Evolutionary conservation across 2,888 invertebrate species (phyloP).

Genomic region (Coenonympha glycerion): DNA sequence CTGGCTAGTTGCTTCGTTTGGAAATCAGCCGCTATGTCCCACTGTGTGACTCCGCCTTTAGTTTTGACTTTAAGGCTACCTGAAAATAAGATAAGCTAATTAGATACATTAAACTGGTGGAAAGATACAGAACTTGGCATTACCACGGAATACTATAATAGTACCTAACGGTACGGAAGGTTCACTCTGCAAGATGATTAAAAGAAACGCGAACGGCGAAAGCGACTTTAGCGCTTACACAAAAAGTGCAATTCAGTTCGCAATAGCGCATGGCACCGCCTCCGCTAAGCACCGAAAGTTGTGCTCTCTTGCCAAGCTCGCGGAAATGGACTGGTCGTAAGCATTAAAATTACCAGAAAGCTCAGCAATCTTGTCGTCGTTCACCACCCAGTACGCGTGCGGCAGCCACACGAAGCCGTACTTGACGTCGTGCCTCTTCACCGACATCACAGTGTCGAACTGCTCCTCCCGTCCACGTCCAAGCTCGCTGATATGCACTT

Average conservation of each 20-base stretch:
- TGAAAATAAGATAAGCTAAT: conserved; percentile 25
- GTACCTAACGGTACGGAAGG: no score
- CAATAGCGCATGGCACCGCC: no score
- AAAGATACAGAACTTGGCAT: no score
- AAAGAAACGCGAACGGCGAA: no score
- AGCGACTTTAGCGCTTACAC: no score
- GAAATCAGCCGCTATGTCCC: conserved; percentile 84
- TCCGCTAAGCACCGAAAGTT: no score
- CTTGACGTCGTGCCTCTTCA: conserved; percentile 74
- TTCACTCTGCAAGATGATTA: no score
- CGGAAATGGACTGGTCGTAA: no score
- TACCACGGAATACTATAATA: no score
- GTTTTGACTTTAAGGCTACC: conserved; percentile 58
- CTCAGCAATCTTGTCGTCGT: conserved; percentile 82
- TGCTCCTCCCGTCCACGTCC: conserved; percentile 83
- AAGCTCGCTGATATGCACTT: conserved; percentile 81
- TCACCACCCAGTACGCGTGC: conserved; percentile 81
- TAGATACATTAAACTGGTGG: no score
- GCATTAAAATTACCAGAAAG: conserved; percentile 82
- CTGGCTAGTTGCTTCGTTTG: conserved; percentile 86
- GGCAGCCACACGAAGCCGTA: conserved; percentile 84
- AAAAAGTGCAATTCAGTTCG: no score
- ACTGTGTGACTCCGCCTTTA: conserved; percentile 81
- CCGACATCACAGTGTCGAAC: conserved; percentile 79
- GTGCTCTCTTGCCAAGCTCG: no score